Evolutionary conservation across 2,113 vertebrate genomes (phyloP), one percentile per base, ranked within the genome.

Genomic region (Elanoides forficatus): DNA sequence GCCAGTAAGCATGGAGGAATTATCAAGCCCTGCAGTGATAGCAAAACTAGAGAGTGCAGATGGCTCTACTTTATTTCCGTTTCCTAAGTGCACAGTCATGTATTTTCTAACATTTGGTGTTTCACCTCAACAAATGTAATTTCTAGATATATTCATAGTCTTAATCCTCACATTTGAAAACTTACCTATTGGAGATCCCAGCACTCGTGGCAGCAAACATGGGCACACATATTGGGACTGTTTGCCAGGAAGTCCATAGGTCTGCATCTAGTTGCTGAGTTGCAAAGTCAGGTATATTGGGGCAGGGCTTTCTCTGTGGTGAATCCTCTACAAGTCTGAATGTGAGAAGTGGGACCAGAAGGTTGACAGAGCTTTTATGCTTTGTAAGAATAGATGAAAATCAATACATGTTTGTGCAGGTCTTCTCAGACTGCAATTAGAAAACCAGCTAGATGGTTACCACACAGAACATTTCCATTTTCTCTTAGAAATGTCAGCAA

Each of bases 401-500:
- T 73, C 55, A 55, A 56, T 79, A 67, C 34, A 7, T 48, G 11
- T 55, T 87, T 79, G 43, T 60, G 50, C 70, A 82, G 73, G 43
- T 43, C 27, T 93, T 94, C 55, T 58, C n/a, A 56, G 13, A 21
- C 5, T 25, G 36, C 32, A 89, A 25, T 75, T 67, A 86, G 21
- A 93, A 56, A 92, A 53, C 8, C 17, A 58, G 19, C 30, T 87
- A 59, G 55, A 30, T 32, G 18, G 3, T 56, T 91, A 38, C 58
- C 29, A 63, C 23, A 71, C 1, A 38, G 32, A 88, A 50, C 2
- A 52, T 74, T 93, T 87, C 26, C 11, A 27, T 26, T 96, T 93
- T 94, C 29, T 75, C 40, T 82, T 68, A 68, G 58, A 94, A 93
- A 88, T 60, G 22, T 58, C 48, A 60, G 13, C 62, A 94, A 58